Base-by-base conservation (phyloP, 2,888 invertebrate species). In the Sthenelais limicola region DNA sequence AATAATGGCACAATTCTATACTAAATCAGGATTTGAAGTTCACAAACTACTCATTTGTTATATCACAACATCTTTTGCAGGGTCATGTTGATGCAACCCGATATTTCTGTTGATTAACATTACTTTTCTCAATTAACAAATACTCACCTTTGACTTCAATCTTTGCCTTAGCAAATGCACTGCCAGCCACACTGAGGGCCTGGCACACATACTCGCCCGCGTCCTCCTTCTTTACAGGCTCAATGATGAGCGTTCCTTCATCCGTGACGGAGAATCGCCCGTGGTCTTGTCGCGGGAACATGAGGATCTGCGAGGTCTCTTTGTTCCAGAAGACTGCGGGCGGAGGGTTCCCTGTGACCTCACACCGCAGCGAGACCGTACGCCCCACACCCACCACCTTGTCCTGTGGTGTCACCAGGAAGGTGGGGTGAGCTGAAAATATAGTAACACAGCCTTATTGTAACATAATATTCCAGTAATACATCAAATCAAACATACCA, bases 241-340 rank as follows among this genome's bases (percentile, higher is more conserved):
- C 75, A 26, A 80, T 80, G 54, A 75, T 71, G 56, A 80, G 73
- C 9, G 75, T 75, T 7, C 79, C 79, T 28, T 78, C 84, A 93
- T 92, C 89, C 96, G 95, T 89, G 92, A 93, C 78, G 96, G 97
- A 90, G 94, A 94, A 87, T 94, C 92, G 96, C 91, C 80, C 91
- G 88, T 88, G 72, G 67, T 79, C 77, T 35, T 80, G 76, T 18
- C 74, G 67, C 1, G 79, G 79, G 54, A 80, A 80, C 78, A 80
- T 79, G 66, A 80, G 74, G 21, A 94, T 92, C 87, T 88, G 78
- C 12, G 68, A 74, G 47, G 56, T 52, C 35, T 76, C 77, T 51
- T 76, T 79, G 62, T 67, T 78, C 80, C 80, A 80, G 75, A 79
- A 79, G 32, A 79, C 77, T 4, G 78, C 77, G 1, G 80, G 80